phyloP scores from a whole-genome alignment of 2,888 invertebrate species.

The Drosophila rubida region DNA sequence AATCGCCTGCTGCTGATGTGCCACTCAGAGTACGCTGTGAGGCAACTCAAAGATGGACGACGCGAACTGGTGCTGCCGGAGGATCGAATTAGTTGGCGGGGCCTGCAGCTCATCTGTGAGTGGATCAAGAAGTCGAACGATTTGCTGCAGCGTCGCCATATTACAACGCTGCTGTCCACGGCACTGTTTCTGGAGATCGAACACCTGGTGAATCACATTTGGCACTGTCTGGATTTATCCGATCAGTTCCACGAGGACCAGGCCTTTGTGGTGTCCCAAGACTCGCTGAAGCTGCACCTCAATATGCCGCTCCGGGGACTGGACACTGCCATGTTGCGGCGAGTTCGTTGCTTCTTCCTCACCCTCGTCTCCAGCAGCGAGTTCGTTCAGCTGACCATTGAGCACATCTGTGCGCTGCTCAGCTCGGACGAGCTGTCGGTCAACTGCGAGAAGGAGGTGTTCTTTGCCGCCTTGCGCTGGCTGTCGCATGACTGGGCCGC shows the following conservation, averaged over 20 bases:
- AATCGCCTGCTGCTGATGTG: conserved; percentile 39
- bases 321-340: conserved; percentile 32
- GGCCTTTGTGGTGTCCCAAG: conserved; percentile 34
- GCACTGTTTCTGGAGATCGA: conserved; percentile 31
- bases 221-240: conserved; percentile 31
- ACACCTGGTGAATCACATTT: conserved; percentile 23
- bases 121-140: conserved; percentile 32
- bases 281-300: background rate
- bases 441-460: conserved; percentile 51
- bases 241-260: conserved; percentile 32
- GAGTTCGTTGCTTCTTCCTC: conserved; percentile 46
- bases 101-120: conserved; percentile 10
- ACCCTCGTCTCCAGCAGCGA: conserved; percentile 43
- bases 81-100: conserved; percentile 14
- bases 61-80: conserved; percentile 29
- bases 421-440: conserved; percentile 36
- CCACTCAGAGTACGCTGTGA: conserved; percentile 13
- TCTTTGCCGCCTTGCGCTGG: conserved; percentile 56
- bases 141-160: conserved; percentile 9
- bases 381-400: conserved; percentile 27
- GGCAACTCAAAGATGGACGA: background rate
- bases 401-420: conserved; percentile 26
- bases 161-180: conserved; percentile 25
- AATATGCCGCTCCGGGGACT: conserved; percentile 2
- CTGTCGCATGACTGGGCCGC: conserved; percentile 43